Conservation (phyloP, 2,113 vertebrate genomes). For the Macrotus californicus region DNA sequence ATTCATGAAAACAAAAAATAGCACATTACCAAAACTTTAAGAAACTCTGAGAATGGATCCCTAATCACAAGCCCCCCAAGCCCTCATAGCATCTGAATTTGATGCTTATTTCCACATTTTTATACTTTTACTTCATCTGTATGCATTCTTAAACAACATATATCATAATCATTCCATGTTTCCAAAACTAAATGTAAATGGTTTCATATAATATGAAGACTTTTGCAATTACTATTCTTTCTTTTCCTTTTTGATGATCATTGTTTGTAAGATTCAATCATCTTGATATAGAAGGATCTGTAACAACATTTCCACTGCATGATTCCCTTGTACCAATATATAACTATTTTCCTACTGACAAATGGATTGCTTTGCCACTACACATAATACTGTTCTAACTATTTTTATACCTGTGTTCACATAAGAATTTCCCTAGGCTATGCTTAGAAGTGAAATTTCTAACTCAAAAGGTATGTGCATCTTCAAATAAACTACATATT, state of each 20-base stretch:
- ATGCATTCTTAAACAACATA: not conserved
- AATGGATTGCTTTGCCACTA: not conserved
- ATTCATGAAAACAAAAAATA: not conserved
- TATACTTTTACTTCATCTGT: not conserved
- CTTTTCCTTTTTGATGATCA: not conserved
- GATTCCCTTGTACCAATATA: not conserved
- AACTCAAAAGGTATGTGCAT: not conserved
- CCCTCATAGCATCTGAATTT: not conserved
- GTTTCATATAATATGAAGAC: not conserved
- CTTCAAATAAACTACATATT: not conserved
- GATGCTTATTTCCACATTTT: not conserved
- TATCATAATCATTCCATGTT: not conserved
- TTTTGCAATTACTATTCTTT: not conserved
- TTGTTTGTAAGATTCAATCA: not conserved
- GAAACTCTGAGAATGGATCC: not conserved
- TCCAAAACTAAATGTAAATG: not conserved
- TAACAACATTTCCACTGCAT: not conserved
- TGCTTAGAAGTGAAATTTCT: not conserved
- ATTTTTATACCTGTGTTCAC: not conserved
- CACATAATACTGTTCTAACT: not conserved
- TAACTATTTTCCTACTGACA: conserved; percentile 13
- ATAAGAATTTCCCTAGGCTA: not conserved
- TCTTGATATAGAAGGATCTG: not conserved
- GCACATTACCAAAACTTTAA: not conserved
- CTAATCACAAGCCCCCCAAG: not conserved